These are phyloP conservation scores for Oophaga sylvatica DNA, from an alignment of 2,797 vertebrate species.

Conservation along the genomic window DNA sequence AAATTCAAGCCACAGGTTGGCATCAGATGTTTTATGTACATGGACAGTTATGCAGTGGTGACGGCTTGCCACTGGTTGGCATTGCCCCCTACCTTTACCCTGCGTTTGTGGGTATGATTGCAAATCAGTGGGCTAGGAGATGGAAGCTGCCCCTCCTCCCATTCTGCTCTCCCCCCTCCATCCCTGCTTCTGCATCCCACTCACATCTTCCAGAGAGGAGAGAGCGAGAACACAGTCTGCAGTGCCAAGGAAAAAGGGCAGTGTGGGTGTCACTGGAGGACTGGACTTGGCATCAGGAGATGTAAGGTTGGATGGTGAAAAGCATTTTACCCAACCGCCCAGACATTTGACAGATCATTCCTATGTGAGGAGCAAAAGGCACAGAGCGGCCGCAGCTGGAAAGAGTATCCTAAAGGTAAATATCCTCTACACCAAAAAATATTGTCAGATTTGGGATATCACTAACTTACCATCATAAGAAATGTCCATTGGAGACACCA, in stretches of 20 bases:
- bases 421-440: conserved; percentile 6
- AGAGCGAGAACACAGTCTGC: conserved; percentile 38
- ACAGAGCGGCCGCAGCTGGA: conserved; percentile 5
- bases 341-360: conserved; percentile 34
- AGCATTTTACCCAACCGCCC: conserved; percentile 9
- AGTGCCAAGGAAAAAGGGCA: conserved; percentile 38
- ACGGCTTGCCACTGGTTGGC: conserved; percentile 36
- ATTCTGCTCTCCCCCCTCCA: conserved; percentile 30
- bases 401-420: conserved; percentile 38
- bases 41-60: conserved; percentile 21
- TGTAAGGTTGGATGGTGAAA: conserved; percentile 34
- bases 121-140: conserved; percentile 52
- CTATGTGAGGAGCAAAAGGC: conserved; percentile 10
- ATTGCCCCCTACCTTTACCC: conserved; percentile 53
- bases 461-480: neutral
- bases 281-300: conserved; percentile 24
- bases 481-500: neutral
- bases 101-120: conserved; percentile 48
- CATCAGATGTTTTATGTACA: conserved; percentile 11
- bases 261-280: conserved; percentile 41
- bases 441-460: neutral
- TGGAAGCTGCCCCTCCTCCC: conserved; percentile 42
- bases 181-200: conserved; percentile 56
- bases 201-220: conserved; percentile 52
- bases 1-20: conserved; percentile 37